These are phyloP conservation scores for Anoplopoma fimbria DNA, from an alignment of 2,113 vertebrate genomes.

Conservation along the genomic window DNA sequence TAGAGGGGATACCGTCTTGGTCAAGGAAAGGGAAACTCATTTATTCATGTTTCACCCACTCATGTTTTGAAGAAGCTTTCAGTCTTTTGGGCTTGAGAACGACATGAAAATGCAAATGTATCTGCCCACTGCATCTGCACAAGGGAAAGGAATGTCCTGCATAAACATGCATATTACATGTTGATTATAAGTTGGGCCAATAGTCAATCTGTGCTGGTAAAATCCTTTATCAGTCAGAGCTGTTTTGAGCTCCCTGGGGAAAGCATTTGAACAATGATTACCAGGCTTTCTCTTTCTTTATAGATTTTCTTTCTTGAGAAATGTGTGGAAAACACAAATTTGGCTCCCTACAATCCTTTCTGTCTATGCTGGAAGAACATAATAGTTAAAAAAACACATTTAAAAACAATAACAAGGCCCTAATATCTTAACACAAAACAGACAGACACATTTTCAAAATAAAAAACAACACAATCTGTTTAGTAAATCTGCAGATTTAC, in stretches of 20 bases:
- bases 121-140: neutral
- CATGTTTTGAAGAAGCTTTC: neutral
- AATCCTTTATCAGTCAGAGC: neutral
- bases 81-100: neutral
- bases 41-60: conserved; percentile 19
- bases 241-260: neutral
- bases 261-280: neutral
- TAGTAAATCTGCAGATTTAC: neutral
- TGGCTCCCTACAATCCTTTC: neutral
- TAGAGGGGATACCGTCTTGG: neutral
- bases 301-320: neutral
- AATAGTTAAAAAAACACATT: neutral
- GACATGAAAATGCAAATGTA: neutral
- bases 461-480: neutral
- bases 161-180: neutral
- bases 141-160: neutral
- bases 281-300: neutral
- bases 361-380: neutral
- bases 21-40: neutral
- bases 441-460: neutral
- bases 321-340: neutral
- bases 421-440: neutral
- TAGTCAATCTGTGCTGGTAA: neutral
- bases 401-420: neutral
- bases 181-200: neutral